Evolutionary conservation across 2,113 vertebrate genomes (phyloP).

Genomic region (Ia io): DNA sequence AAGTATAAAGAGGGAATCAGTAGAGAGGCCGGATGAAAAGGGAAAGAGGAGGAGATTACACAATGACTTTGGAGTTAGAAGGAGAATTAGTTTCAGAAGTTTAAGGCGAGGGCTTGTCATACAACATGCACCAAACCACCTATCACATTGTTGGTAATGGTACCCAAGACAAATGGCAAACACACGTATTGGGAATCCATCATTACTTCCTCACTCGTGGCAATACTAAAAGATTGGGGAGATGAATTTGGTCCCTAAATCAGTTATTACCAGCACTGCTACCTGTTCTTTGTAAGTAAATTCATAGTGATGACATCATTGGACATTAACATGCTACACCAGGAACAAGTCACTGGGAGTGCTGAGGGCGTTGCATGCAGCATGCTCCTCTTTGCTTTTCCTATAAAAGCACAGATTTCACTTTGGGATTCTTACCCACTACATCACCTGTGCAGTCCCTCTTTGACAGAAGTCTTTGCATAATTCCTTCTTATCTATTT

Average conservation of each 20-base stretch:
- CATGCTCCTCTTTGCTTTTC: neutral
- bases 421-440: neutral
- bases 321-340: neutral
- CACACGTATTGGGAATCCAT: constrained; percentile 47
- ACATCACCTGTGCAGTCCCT: neutral
- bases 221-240: constrained; percentile 12
- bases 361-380: neutral
- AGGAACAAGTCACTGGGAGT: neutral
- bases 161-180: constrained; percentile 68
- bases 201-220: constrained; percentile 64
- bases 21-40: neutral
- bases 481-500: neutral
- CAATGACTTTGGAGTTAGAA: neutral
- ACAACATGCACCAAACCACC: constrained; percentile 53
- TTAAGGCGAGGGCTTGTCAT: constrained; percentile 46
- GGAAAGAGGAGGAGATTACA: neutral
- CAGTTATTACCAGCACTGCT: constrained; percentile 44
- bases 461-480: neutral
- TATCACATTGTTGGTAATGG: constrained; percentile 38
- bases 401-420: neutral
- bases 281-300: constrained; percentile 26
- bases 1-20: neutral
- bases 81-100: constrained; percentile 60
- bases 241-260: constrained; percentile 66
- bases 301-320: neutral